These are phyloP conservation scores for Oligia latruncula DNA, from an alignment of 2,888 invertebrate genomes.

Conservation along the genomic window DNA sequence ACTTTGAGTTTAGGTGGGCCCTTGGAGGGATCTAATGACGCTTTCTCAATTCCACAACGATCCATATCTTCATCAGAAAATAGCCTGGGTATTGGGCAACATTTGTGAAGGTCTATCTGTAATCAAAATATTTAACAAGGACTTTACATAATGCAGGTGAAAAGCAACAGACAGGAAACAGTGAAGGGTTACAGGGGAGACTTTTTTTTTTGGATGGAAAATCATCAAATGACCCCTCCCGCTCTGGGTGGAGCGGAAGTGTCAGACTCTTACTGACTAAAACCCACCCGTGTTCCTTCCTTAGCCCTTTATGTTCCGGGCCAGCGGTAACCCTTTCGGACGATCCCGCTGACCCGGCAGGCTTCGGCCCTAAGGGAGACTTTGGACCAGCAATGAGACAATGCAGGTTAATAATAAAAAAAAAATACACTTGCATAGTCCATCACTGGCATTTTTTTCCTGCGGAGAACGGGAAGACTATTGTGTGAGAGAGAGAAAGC, in stretches of 20 bases:
- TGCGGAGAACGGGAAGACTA: too few relatives aligned
- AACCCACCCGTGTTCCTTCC: too few relatives aligned
- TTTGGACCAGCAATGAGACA: background rate
- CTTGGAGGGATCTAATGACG: rapidly evolving
- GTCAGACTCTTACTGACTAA: too few relatives aligned
- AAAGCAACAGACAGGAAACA: background rate
- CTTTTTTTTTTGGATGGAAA: too few relatives aligned
- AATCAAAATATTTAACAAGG: background rate
- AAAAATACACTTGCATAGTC: background rate
- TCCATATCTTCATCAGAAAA: constrained; percentile 32
- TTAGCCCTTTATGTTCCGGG: too few relatives aligned
- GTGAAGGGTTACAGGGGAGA: background rate
- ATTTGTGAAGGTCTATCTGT: constrained; percentile 34
- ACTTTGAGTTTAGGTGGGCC: constrained; percentile 19
- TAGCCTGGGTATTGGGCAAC: constrained; percentile 34
- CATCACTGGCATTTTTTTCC: background rate
- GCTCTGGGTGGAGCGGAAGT: too few relatives aligned
- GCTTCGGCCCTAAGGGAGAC: too few relatives aligned
- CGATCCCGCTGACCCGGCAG: too few relatives aligned
- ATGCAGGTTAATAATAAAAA: too few relatives aligned
- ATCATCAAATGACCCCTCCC: too few relatives aligned
- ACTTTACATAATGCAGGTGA: background rate
- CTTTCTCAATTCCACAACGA: constrained; percentile 35
- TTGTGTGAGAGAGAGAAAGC: background rate
- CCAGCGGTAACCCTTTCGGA: too few relatives aligned